phyloP scores from a whole-genome alignment of 2,888 invertebrate species.

The Tipula unca region DNA sequence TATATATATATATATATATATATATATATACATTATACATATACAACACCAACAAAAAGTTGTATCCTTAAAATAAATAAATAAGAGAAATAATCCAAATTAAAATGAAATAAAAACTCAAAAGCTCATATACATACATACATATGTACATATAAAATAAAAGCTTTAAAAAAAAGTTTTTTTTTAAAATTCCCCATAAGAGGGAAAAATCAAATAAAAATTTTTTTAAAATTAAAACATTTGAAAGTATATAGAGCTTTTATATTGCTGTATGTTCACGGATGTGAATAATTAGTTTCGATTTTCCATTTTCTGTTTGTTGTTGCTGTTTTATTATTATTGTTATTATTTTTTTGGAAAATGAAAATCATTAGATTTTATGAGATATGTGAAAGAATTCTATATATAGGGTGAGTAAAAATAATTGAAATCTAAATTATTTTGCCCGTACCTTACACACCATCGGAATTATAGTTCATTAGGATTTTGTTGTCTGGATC shows the following conservation, averaged over 20 bases:
- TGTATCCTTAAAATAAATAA: not conserved
- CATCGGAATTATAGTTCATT: not conserved
- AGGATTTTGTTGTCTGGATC: not conserved
- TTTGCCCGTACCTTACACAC: not conserved
- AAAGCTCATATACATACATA: not conserved
- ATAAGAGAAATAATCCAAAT: not conserved
- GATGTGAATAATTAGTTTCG: conserved; percentile 19
- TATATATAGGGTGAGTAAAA: not conserved
- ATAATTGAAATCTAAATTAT: not conserved
- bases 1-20: no score
- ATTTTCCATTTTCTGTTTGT: conserved; percentile 15
- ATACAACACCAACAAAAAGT: not conserved
- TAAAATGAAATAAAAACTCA: not conserved
- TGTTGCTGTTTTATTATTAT: not conserved
- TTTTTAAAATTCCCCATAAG: not conserved
- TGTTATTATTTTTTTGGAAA: not conserved
- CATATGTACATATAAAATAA: not conserved
- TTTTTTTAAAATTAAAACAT: not conserved
- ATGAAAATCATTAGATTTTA: conserved; percentile 2
- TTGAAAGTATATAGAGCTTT: not conserved
- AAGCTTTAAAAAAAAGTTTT: not conserved
- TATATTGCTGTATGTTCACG: conserved; percentile 15
- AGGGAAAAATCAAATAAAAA: not conserved
- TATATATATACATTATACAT: not conserved
- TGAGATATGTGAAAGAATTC: not conserved